Percentiles rank a stretch among this genome's conserved stretches.
phyloP scores from a whole-genome alignment of 2,113 vertebrate genomes.

The Anser cygnoides region DNA sequence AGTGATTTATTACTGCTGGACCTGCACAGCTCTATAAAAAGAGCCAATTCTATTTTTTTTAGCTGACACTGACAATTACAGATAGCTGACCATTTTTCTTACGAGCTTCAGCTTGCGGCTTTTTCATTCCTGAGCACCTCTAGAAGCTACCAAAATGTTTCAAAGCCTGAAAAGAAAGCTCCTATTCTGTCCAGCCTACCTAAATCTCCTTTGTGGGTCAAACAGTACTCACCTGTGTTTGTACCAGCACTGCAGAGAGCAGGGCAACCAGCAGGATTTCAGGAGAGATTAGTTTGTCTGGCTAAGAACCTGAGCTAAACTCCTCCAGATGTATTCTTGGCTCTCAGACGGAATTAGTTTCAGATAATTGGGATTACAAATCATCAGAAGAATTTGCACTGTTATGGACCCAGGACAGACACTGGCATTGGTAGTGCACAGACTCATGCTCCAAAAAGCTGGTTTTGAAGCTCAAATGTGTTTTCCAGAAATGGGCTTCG shows the following conservation, averaged over 20 bases:
- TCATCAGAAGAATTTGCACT: background rate
- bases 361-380: background rate
- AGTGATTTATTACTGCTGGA: slow-evolving; percentile 27
- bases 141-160: background rate
- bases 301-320: background rate
- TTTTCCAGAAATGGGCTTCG: background rate
- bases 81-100: slow-evolving; percentile 15
- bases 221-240: slow-evolving; percentile 30
- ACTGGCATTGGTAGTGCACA: background rate
- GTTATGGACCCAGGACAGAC: background rate
- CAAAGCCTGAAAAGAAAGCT: slow-evolving; percentile 22
- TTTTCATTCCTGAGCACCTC: background rate
- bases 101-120: background rate
- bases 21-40: background rate
- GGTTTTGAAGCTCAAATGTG: background rate
- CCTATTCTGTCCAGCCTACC: background rate
- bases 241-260: background rate
- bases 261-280: background rate
- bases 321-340: background rate
- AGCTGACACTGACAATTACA: background rate
- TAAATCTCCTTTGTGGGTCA: background rate
- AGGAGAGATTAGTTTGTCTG: background rate
- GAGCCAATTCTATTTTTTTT: background rate
- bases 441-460: background rate
- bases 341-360: background rate